phyloP scores from a whole-genome alignment of 2,888 invertebrate species.

The Ectemnius continuus region DNA sequence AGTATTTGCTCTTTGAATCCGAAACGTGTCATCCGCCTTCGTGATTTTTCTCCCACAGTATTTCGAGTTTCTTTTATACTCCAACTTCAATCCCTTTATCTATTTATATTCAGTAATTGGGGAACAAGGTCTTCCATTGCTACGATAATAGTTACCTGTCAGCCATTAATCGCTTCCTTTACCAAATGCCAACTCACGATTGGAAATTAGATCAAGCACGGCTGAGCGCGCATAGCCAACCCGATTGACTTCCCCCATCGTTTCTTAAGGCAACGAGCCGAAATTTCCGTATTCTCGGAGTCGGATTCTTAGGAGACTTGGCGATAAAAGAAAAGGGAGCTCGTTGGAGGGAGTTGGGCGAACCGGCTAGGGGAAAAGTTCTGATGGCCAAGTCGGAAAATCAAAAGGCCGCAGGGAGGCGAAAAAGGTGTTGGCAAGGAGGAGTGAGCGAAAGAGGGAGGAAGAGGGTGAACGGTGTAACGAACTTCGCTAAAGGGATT shows the following conservation, averaged over 20 bases:
- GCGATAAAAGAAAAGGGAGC: slow-evolving; percentile 11
- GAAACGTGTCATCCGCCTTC: too few relatives aligned
- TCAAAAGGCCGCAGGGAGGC: slow-evolving; percentile 42
- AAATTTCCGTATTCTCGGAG: slow-evolving; percentile 8
- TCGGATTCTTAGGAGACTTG: neutral
- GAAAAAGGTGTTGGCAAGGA: slow-evolving; percentile 51
- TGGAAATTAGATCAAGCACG: neutral
- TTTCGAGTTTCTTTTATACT: too few relatives aligned
- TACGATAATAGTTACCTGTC: too few relatives aligned
- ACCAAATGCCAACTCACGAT: too few relatives aligned
- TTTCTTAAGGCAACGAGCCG: neutral
- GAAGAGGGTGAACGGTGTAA: slow-evolving; percentile 53
- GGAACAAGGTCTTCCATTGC: too few relatives aligned
- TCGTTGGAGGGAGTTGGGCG: slow-evolving; percentile 4
- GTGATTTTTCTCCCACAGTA: too few relatives aligned
- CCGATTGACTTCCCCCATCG: too few relatives aligned
- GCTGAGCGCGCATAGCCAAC: too few relatives aligned
- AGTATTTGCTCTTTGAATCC: too few relatives aligned
- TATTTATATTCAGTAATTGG: too few relatives aligned
- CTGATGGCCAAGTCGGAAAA: slow-evolving; percentile 44
- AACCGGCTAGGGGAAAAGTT: slow-evolving; percentile 44
- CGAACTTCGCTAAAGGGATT: slow-evolving; percentile 62
- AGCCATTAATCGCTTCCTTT: too few relatives aligned
- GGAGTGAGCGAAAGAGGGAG: slow-evolving; percentile 37
- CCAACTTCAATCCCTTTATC: too few relatives aligned